A percentile compares a stretch with the other conserved stretches of the same genome.
phyloP scores from a whole-genome alignment of 2,113 vertebrate species.

The Poeciliopsis retropinna region DNA sequence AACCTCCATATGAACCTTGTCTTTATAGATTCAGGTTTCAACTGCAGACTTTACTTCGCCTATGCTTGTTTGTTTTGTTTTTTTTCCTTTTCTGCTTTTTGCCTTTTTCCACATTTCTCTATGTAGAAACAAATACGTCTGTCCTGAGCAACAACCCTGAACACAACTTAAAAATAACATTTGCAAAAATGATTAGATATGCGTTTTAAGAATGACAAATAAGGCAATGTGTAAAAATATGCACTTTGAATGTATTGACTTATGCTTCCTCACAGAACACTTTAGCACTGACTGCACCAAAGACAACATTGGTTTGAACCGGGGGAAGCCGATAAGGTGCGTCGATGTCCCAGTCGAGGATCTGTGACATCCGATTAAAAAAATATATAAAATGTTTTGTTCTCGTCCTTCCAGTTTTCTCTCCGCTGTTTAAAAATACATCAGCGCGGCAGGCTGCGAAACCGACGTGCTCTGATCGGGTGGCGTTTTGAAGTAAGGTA shows the following conservation, averaged over 20 bases:
- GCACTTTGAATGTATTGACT: background rate
- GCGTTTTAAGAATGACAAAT: no score
- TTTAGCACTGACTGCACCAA: no score
- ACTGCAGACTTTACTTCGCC: background rate
- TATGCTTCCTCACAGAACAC: background rate
- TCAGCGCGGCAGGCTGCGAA: slow-evolving; percentile 38
- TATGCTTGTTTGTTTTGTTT: background rate
- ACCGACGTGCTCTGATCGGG: slow-evolving; percentile 41
- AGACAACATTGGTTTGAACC: background rate
- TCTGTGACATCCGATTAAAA: slow-evolving; percentile 19
- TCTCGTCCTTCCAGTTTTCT: background rate
- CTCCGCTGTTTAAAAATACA: slow-evolving; percentile 57
- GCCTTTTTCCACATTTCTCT: no score
- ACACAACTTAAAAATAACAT: background rate
- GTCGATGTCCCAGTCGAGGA: slow-evolving; percentile 1
- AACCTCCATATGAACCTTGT: background rate
- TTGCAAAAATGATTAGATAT: background rate
- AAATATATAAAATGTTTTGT: slow-evolving; percentile 20
- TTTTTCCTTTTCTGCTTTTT: background rate
- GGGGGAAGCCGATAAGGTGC: background rate
- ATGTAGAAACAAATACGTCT: background rate
- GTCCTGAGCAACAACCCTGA: background rate
- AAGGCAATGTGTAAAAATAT: no score
- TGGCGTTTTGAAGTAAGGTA: slow-evolving; percentile 21
- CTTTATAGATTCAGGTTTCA: background rate